These are phyloP conservation scores for Pangasianodon gigas DNA, from an alignment of 2,113 vertebrate species.

Conservation along the genomic window DNA sequence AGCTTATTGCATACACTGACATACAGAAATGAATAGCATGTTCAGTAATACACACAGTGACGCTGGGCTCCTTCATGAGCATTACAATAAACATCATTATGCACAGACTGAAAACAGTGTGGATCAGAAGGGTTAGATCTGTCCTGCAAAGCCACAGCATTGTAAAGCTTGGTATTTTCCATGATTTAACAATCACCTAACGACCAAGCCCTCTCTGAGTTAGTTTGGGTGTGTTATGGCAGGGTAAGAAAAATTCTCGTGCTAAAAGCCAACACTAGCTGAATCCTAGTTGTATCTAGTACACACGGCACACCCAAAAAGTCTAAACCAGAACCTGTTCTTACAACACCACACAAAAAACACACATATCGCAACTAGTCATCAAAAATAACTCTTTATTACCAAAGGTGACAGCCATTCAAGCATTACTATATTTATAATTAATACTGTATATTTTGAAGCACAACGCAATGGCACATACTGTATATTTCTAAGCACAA, in stretches of 20 bases:
- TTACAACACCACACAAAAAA: neutral
- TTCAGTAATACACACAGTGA: neutral
- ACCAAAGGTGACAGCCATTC: neutral
- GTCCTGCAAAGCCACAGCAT: neutral
- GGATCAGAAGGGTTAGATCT: neutral
- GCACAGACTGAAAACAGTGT: neutral
- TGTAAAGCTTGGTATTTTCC: neutral
- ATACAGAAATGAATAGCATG: neutral
- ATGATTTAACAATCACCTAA: neutral
- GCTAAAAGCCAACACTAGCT: neutral
- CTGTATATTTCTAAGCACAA: neutral
- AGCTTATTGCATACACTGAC: neutral
- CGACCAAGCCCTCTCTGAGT: neutral
- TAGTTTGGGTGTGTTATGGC: too few relatives aligned
- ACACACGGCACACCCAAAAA: slow-evolving; percentile 19
- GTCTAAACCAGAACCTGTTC: slow-evolving; percentile 3
- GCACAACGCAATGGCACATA: neutral
- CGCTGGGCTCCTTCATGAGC: neutral
- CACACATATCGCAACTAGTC: neutral
- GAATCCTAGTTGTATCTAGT: neutral
- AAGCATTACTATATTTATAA: neutral
- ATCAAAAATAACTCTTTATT: neutral
- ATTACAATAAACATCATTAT: neutral
- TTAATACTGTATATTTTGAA: neutral
- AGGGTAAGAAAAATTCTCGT: neutral